Evolutionary conservation across 2,797 vertebrate genomes (phyloP).

Genomic region (Pantherophis alleghaniensis): DNA sequence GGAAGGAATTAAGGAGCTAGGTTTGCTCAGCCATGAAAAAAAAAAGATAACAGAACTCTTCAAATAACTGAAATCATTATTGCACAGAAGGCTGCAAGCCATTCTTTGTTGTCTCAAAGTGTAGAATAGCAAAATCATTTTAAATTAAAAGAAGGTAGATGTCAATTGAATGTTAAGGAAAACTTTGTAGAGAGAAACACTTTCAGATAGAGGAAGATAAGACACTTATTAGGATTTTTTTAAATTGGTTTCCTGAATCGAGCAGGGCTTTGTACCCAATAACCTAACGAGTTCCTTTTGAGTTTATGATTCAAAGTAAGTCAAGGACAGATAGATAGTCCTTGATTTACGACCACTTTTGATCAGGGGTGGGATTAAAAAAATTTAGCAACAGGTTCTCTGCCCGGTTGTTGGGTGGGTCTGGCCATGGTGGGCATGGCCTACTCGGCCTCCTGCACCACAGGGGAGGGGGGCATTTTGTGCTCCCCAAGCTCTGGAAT

Average conservation of each 20-base stretch:
- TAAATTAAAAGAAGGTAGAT: not conserved
- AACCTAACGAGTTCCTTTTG: not conserved
- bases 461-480: too few species aligned
- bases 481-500: too few species aligned
- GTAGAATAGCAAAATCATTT: not conserved
- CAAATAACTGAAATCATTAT: not conserved
- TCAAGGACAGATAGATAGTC: too few species aligned
- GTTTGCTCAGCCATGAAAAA: not conserved
- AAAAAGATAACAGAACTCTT: not conserved
- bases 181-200: not conserved
- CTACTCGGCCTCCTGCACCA: too few species aligned
- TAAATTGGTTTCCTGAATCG: not conserved
- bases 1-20: not conserved
- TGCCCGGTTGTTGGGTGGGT: too few species aligned
- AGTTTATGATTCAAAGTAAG: not conserved
- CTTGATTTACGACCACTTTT: too few species aligned
- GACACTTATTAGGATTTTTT: not conserved
- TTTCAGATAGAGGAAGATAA: not conserved
- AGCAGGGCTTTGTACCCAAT: not conserved
- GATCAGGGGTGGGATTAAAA: too few species aligned
- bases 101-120: not conserved
- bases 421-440: too few species aligned
- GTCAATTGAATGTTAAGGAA: not conserved
- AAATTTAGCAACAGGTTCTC: too few species aligned
- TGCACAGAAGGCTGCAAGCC: not conserved